phyloP scores from a whole-genome alignment of 2,113 vertebrate genomes.

The Caloenas nicobarica region DNA sequence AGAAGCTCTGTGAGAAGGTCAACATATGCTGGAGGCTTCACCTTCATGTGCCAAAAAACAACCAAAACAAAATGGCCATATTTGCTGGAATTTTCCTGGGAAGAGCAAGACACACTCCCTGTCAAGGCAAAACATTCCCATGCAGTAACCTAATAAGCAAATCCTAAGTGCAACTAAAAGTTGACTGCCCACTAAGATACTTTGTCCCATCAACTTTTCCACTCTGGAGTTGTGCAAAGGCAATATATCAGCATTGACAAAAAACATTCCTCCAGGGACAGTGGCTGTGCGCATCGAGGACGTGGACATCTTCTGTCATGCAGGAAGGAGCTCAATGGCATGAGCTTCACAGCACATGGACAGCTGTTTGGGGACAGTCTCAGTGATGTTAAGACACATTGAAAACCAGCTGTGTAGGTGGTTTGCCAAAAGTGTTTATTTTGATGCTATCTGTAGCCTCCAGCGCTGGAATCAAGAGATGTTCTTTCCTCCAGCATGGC shows the following conservation, averaged over 20 bases:
- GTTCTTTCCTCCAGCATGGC: not conserved
- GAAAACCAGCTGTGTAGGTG: not conserved
- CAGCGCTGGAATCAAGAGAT: not conserved
- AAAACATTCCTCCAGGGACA: accelerated
- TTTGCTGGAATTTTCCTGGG: not conserved
- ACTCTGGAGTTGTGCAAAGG: not conserved
- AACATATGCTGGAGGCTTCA: not conserved
- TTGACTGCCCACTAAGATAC: not conserved
- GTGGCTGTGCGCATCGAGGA: no score
- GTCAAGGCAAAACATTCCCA: not conserved
- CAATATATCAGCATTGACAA: not conserved
- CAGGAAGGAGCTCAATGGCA: not conserved
- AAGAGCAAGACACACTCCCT: accelerated
- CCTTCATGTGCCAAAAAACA: not conserved
- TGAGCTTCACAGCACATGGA: accelerated
- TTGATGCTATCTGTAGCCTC: not conserved
- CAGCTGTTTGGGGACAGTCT: not conserved
- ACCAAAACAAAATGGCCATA: not conserved
- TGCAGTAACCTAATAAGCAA: not conserved
- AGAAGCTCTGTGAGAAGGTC: not conserved
- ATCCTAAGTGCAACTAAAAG: accelerated
- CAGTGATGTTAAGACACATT: not conserved
- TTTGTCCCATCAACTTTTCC: not conserved
- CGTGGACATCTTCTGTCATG: accelerated
- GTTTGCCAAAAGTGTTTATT: not conserved